Conservation (phyloP, 2,797 vertebrate species). For the Euthynnus affinis region DNA sequence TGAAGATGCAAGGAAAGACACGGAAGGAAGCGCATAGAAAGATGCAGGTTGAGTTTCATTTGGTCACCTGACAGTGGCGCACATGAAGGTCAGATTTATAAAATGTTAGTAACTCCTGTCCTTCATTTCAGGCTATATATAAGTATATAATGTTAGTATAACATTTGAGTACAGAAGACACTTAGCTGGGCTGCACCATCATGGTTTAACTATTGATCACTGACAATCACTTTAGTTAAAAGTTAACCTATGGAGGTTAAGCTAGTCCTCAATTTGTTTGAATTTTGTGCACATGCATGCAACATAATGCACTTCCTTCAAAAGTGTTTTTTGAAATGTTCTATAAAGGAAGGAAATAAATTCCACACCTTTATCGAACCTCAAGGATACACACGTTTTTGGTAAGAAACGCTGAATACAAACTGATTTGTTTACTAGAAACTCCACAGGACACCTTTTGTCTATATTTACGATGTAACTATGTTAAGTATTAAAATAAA, state of each 20-base stretch:
- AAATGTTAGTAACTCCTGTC: constrained; percentile 1
- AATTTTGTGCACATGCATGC: too few species aligned
- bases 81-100: constrained; percentile 15
- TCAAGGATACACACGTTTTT: too few species aligned
- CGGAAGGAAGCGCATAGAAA: constrained; percentile 29
- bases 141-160: constrained; percentile 20
- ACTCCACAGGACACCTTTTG: too few species aligned
- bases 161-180: constrained; percentile 10
- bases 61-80: constrained; percentile 3
- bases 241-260: too few species aligned
- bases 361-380: too few species aligned
- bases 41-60: constrained; percentile 13
- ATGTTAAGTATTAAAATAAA: background rate
- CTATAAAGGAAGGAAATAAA: too few species aligned
- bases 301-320: too few species aligned
- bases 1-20: constrained; percentile 53
- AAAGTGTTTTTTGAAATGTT: too few species aligned
- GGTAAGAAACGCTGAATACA: too few species aligned
- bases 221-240: background rate
- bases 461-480: too few species aligned
- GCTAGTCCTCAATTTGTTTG: too few species aligned
- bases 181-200: constrained; percentile 58
- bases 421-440: too few species aligned
- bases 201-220: background rate
- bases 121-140: background rate